Base-by-base conservation (phyloP, 2,113 vertebrate genomes). In the Phalacrocorax carbo region DNA sequence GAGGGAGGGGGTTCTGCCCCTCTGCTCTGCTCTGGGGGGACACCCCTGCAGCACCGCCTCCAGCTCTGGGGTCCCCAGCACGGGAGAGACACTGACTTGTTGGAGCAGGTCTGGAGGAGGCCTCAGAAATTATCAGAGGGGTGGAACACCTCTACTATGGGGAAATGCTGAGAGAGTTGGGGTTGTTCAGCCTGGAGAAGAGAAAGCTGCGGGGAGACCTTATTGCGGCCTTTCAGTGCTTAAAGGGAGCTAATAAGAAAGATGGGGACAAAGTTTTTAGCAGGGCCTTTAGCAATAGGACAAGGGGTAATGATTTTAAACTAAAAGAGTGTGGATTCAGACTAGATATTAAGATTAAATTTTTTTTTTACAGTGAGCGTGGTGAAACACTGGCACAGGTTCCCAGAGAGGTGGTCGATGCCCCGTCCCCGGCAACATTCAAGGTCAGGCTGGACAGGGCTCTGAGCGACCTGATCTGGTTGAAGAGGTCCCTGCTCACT, bases 11-110 rank as follows among this genome's bases (percentile, higher is more conserved):
- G 49, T 40, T 38, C 60, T 51, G 21, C 42, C 42, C 29, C 30
- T 61, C 68, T 10, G 2, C 36, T 51, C 68, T 10, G 2, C 76
- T 46, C 55, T n/a, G 10, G 38, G 7, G 30, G 29, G 19, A 13
- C 3, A 25, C 26, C 32, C 42, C 8, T 32, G n/a, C 4, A 70
- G 54, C 5, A 1, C 65, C 70, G 64, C 5, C 1, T 49, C 44
- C 44, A 32, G 13, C 48, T 73, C 38, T 38, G 78, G 26, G 5
- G 22, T 3, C 48, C 16, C 11, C 20, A 60, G 5, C 2, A 5
- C 1, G 8, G 7, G n/a, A 64, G 17, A 16, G 49, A 21, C 5
- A 2, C 3, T 27, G 52, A 38, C 2, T 27, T 40, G 5, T n/a
- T 66, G 27, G 32, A 46, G 48, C 3, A 7, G 7, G 54, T 29